A percentile compares a stretch with the other conserved stretches of the same genome.
Conservation (phyloP, 2,888 invertebrate genomes). For the Platypus cylindrus region DNA sequence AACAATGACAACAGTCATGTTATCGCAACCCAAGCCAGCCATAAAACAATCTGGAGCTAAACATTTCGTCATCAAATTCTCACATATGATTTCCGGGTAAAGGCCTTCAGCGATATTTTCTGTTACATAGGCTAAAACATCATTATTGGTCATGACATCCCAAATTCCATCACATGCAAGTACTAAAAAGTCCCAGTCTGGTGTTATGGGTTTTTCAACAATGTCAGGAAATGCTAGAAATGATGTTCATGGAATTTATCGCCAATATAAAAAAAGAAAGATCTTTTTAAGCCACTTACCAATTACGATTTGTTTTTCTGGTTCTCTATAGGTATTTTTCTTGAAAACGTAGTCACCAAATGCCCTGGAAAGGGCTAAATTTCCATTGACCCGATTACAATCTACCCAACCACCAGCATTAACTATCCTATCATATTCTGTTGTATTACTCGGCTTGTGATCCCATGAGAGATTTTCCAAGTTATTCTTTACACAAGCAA, state of each 20-base stretch:
- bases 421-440: slow-evolving; percentile 75
- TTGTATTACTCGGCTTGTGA: slow-evolving; percentile 82
- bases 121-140: slow-evolving; percentile 84
- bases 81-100: slow-evolving; percentile 92
- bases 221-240: slow-evolving; percentile 84
- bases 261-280: background rate
- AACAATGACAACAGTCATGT: slow-evolving; percentile 93
- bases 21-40: slow-evolving; percentile 95
- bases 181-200: slow-evolving; percentile 94
- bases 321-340: slow-evolving; percentile 67
- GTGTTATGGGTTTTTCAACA: slow-evolving; percentile 60
- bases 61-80: slow-evolving; percentile 88
- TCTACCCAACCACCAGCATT: slow-evolving; percentile 97
- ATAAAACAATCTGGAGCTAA: slow-evolving; percentile 94
- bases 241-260: slow-evolving; percentile 7
- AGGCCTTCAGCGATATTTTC: slow-evolving; percentile 65
- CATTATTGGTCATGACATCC: slow-evolving; percentile 94
- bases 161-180: slow-evolving; percentile 98
- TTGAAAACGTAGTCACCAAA: slow-evolving; percentile 97
- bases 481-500: slow-evolving; percentile 74
- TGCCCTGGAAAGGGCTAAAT: slow-evolving; percentile 89
- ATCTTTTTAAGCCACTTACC: slow-evolving; percentile 43
- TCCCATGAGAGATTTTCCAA: slow-evolving; percentile 73
- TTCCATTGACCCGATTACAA: slow-evolving; percentile 95
- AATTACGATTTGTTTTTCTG: slow-evolving; percentile 95